phyloP scores from a whole-genome alignment of 2,797 vertebrate genomes.

The Chrosomus eos region DNA sequence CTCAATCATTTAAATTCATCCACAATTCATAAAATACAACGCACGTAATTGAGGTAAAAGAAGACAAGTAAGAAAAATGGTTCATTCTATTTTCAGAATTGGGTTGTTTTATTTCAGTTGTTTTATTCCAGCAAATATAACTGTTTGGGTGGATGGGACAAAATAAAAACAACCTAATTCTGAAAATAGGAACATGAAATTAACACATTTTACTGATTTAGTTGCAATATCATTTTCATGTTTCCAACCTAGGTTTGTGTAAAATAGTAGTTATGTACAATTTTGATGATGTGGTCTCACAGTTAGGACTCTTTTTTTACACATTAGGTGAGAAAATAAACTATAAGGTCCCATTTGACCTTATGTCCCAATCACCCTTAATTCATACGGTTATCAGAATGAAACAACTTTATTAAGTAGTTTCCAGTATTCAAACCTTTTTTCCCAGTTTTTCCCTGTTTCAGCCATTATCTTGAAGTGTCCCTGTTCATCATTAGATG shows the following conservation, averaged over 20 bases:
- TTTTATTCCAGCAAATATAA: too few species aligned
- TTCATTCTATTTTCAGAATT: background rate
- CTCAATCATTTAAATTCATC: background rate
- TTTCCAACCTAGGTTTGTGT: background rate
- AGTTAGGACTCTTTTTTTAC: background rate
- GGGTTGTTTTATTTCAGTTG: too few species aligned
- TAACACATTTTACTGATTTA: too few species aligned
- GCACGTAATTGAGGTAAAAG: background rate
- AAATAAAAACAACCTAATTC: too few species aligned
- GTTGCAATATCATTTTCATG: too few species aligned
- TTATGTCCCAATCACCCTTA: background rate
- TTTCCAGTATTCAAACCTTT: background rate
- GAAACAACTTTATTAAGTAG: too few species aligned
- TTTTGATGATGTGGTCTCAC: background rate
- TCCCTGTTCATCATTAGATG: background rate
- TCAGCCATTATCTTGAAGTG: background rate
- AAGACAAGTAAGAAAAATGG: background rate
- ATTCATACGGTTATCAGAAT: background rate
- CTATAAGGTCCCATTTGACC: background rate
- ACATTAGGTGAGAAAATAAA: background rate
- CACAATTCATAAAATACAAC: background rate
- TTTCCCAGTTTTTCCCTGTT: background rate
- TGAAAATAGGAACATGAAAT: too few species aligned
- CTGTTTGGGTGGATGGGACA: too few species aligned
- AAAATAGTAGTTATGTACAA: background rate